These are phyloP conservation scores for Unio delphinus DNA, from an alignment of 2,888 invertebrate genomes.

Conservation along the genomic window DNA sequence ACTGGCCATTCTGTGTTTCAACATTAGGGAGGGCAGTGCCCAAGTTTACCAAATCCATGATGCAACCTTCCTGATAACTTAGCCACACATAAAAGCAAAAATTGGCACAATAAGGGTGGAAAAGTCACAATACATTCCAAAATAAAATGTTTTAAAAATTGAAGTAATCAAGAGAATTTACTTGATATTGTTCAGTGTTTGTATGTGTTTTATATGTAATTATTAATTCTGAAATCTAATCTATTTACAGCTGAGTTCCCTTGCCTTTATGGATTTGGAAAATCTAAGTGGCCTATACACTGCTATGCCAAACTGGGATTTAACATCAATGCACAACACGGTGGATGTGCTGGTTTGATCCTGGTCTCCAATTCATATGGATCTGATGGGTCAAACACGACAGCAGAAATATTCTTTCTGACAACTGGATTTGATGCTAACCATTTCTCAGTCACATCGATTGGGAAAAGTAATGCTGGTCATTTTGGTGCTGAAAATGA, in stretches of 20 bases:
- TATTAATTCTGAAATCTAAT: too few species aligned
- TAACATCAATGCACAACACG: slow-evolving; percentile 47
- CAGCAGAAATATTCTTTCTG: slow-evolving; percentile 36
- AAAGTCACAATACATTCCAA: too few species aligned
- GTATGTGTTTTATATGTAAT: too few species aligned
- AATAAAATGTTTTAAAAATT: too few species aligned
- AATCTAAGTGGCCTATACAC: slow-evolving; percentile 48
- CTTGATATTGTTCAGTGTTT: too few species aligned
- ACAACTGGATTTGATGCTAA: slow-evolving; percentile 51
- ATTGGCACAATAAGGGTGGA: too few species aligned
- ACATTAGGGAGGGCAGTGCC: too few species aligned
- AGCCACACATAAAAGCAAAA: too few species aligned
- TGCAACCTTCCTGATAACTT: too few species aligned
- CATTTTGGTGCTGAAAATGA: slow-evolving; percentile 45
- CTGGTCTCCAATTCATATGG: slow-evolving; percentile 44
- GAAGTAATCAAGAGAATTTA: too few species aligned
- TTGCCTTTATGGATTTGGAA: slow-evolving; percentile 14
- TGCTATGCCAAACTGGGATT: slow-evolving; percentile 35
- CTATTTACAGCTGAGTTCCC: slow-evolving; percentile 11
- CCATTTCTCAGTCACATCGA: slow-evolving; percentile 22
- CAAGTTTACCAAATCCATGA: too few species aligned
- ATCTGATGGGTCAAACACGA: slow-evolving; percentile 42
- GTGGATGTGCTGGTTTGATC: slow-evolving; percentile 44
- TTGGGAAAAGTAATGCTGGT: slow-evolving; percentile 34
- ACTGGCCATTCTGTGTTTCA: too few species aligned